Evolutionary conservation across 2,888 invertebrate species (phyloP).

Genomic region (Netelia fuscicornis): DNA sequence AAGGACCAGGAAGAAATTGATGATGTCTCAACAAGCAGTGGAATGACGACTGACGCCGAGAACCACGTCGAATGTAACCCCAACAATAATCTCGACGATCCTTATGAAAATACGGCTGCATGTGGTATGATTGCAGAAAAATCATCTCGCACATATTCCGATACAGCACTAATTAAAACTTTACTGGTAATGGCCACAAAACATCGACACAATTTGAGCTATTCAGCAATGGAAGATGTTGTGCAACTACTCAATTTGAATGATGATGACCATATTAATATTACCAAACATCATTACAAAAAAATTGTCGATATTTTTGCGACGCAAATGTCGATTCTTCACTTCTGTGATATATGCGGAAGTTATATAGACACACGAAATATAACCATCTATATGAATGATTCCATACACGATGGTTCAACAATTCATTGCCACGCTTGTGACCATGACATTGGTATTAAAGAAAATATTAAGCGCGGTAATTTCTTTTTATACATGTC

Average conservation of each 20-base stretch:
- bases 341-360: constrained; percentile 38
- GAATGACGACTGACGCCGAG: no score
- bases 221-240: constrained; percentile 36
- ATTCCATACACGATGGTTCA: not conserved
- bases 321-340: constrained; percentile 18
- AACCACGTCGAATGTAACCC: no score
- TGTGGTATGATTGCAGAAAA: constrained; percentile 2
- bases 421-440: constrained; percentile 14
- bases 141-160: constrained; percentile 20
- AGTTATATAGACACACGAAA: constrained; percentile 16
- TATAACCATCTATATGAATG: not conserved
- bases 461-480: constrained; percentile 18
- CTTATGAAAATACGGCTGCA: no score
- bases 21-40: no score
- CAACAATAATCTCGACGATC: no score
- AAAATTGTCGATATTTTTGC: constrained; percentile 43
- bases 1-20: no score
- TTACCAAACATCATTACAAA: constrained; percentile 44
- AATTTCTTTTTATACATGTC: constrained; percentile 37
- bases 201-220: constrained; percentile 39
- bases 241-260: not conserved
- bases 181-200: constrained; percentile 44
- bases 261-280: not conserved
- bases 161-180: constrained; percentile 30
- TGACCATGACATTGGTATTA: constrained; percentile 7